Evolutionary conservation across 2,888 invertebrate species (phyloP), one percentile per base, ranked within the genome.

Genomic region (Schrankia costaestrigalis): DNA sequence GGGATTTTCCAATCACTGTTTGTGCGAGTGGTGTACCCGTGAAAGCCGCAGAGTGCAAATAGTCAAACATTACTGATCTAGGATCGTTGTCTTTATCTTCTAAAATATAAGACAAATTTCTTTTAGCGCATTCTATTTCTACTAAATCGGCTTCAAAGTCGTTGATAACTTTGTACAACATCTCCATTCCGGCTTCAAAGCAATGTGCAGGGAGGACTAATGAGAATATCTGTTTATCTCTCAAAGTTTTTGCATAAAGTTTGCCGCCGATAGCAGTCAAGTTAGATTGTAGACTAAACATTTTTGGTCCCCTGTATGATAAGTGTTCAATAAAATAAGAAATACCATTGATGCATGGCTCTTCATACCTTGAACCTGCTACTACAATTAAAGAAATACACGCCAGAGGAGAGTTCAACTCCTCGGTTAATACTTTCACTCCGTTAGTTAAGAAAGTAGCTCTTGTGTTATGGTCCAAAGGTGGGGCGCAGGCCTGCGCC

Each of bases 1-100:
- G 82, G 14, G 91, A 90, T 0, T 95, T 92, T 2, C 96, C 96
- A 11, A 78, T 71, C 5, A 89, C 67, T 6, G 72, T 59, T 26
- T 78, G 76, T 0, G 60, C 77, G 7, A 89, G 61, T 6, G 77
- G 63, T 1, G 89, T 89, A 5, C 79, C 82, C 52, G 89, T 89
- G 45, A 85, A 90, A 1, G 90, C 89, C 1, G 82, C 68, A 40
- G 71, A 71, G 10, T 83, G 75, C n/a, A 90, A 60, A 53, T 87
- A 89, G 43, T 89, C 87, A 48, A 88, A 86, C 1, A 74, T 42
- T 2, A 87, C 50, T 14, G 52, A 46, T 48, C 72, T 75, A 2
- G 75, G 70, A 34, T 89, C 58, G 0, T 46, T 62, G 17, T 89
- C 89, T 2, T 59, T 44, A 15, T 84, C 78, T n/a, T n/a, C n/a